Base-by-base conservation (phyloP, 2,888 invertebrate genomes). In the Meganola albula region DNA sequence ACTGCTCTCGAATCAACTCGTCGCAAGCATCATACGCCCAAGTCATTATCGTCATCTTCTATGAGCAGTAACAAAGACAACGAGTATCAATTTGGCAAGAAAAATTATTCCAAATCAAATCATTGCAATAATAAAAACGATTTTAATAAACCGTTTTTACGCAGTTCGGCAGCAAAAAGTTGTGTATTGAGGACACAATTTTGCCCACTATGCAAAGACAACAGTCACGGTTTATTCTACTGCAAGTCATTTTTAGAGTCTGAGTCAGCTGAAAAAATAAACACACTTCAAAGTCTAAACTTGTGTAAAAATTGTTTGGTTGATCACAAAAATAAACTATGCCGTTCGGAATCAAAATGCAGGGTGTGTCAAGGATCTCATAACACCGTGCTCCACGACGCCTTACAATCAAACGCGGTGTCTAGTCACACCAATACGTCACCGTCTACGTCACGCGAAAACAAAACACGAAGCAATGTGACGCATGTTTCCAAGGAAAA, bases 201-300 rank as follows among this genome's bases (percentile, higher is more conserved):
- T 8, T 34, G 29, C 16, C 34, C 34, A 14, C 20, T 34, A 3
- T 34, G 31, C 31, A 31, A 31, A 31, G n/a, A n/a, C n/a, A 24
- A 12, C 4, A 20, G 25, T 10, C 34, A 34, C 9, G 28, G 28
- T 3, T 28, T 34, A 18, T 24, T 28, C 21, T 10, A 32, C 18
- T 31, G 31, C 20, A 24, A 24, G 9, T 9, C 13, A 24, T 23
- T 30, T 23, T 11, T 29, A 24, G 20, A 10, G 6, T 25, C 11
- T 20, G 25, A 24, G 3, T 9, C 20, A 21, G 25, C 25, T 11
- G 10, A 13, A 24, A 27, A 27, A 2, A 22, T 9, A 24, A 18
- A 33, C 27, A 16, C 14, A 16, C 18, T 33, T 27, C 12, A 12
- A 3, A 27, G 24, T 6, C 24, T 33, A 13, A 20, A 22, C 2